These are phyloP conservation scores for Morbakka virulenta DNA, from an alignment of 30 jellyfish, hydroid and myxozoan genomes.

Conservation along the genomic window DNA sequence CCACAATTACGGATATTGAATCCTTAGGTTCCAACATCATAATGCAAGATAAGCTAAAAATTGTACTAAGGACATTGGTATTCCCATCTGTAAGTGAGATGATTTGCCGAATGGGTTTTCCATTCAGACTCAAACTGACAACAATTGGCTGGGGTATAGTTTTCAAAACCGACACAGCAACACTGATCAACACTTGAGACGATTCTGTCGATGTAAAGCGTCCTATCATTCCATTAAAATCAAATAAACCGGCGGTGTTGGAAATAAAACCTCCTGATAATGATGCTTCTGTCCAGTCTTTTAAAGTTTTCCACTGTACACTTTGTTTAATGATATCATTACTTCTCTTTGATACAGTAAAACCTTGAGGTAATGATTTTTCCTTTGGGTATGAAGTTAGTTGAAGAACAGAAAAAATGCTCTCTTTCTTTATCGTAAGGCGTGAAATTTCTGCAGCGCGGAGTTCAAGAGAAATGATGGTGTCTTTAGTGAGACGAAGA, in stretches of 20 bases:
- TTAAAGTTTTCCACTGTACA: neutral
- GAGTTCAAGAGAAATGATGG: neutral
- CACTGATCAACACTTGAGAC: neutral
- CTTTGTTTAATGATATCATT: neutral
- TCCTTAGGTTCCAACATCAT: neutral
- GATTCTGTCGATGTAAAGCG: neutral
- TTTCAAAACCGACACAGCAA: neutral
- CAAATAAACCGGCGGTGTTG: neutral
- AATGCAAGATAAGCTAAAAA: neutral
- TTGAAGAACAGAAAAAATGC: conserved; percentile 10
- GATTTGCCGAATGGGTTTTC: neutral
- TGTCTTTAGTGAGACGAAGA: conserved; percentile 5
- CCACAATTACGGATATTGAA: neutral
- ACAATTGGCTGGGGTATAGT: neutral
- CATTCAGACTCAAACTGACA: neutral
- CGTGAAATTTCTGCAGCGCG: neutral
- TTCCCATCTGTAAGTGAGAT: neutral
- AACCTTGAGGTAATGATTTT: neutral
- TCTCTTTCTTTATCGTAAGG: neutral
- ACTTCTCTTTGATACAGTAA: conserved; percentile 20
- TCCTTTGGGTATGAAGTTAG: neutral
- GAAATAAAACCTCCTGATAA: conserved; percentile 19
- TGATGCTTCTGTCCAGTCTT: conserved; percentile 17
- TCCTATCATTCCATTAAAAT: conserved; percentile 37
- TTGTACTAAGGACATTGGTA: neutral